These are phyloP conservation scores for Macrobrachium rosenbergii DNA, from an alignment of 1,140 invertebrate genomes.

Conservation along the genomic window DNA sequence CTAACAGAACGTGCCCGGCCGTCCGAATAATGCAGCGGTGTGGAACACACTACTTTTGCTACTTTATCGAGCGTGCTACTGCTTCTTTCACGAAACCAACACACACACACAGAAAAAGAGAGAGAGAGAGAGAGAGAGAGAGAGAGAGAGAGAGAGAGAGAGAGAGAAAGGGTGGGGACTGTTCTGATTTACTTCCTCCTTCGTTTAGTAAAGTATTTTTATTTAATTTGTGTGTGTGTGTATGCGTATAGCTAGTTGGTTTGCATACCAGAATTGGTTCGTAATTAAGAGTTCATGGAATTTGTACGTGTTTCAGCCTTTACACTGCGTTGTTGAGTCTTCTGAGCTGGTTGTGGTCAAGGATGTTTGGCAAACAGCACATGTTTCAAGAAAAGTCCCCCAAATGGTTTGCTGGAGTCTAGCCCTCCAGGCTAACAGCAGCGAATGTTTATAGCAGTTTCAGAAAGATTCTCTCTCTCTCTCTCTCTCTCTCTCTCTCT, in stretches of 20 bases:
- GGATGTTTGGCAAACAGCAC: no score
- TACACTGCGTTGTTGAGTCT: no score
- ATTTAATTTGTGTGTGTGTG: neutral
- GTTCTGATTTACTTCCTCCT: neutral
- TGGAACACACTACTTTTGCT: no score
- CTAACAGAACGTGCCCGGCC: no score
- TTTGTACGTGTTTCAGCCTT: no score
- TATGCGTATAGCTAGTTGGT: neutral
- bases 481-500: neutral
- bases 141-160: neutral
- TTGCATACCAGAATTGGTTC: neutral
- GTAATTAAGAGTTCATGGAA: neutral
- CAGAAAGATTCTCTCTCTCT: neutral
- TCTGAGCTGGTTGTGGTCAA: no score
- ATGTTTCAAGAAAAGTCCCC: neutral
- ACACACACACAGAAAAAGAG: no score
- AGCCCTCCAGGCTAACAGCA: neutral
- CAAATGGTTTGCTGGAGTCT: neutral
- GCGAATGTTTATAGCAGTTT: neutral
- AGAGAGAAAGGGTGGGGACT: neutral
- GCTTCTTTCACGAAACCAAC: no score
- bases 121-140: constrained; percentile 17
- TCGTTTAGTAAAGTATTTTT: no score
- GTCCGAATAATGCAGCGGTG: no score
- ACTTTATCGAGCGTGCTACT: no score